A percentile compares a stretch with the other conserved stretches of the same genome.
phyloP scores from a whole-genome alignment of 2,888 invertebrate species.

The Hemithea aestivaria region DNA sequence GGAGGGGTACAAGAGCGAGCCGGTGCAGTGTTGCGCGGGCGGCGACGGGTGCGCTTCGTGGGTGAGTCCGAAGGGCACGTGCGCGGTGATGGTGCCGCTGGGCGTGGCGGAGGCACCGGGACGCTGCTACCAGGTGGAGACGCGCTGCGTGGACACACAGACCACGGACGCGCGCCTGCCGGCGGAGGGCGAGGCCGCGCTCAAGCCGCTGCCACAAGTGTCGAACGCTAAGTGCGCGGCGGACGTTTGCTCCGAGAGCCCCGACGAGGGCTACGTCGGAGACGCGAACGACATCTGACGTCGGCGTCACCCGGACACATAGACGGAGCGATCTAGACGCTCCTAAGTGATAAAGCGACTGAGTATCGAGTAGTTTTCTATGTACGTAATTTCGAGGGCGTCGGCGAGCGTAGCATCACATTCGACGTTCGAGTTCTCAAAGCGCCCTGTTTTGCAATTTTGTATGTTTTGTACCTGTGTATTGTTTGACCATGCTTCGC shows the following conservation, averaged over 20 bases:
- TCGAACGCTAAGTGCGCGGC: constrained; percentile 71
- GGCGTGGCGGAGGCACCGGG: constrained; percentile 61
- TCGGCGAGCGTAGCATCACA: constrained; percentile 29
- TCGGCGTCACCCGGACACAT: constrained; percentile 64
- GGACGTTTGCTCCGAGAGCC: constrained; percentile 85
- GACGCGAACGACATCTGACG: constrained; percentile 87
- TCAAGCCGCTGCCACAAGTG: constrained; percentile 66
- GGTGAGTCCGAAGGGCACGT: constrained; percentile 73
- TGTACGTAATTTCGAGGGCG: constrained; percentile 44
- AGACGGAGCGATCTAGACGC: constrained; percentile 67
- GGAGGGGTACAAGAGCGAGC: constrained; percentile 83
- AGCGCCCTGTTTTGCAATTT: constrained; percentile 46
- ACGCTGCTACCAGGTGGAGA: constrained; percentile 75
- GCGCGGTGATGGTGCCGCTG: constrained; percentile 74
- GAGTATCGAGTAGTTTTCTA: constrained; percentile 68
- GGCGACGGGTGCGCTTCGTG: constrained; percentile 66
- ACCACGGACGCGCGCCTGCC: constrained; percentile 74
- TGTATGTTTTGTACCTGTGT: constrained; percentile 39
- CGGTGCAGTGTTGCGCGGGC: constrained; percentile 70
- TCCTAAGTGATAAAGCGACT: constrained; percentile 76
- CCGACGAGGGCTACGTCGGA: constrained; percentile 93
- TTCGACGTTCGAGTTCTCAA: constrained; percentile 26
- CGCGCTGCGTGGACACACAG: constrained; percentile 81
- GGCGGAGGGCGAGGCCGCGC: constrained; percentile 61
- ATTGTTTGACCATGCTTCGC: constrained; percentile 25